A percentile compares a stretch with the other conserved stretches of the same genome.
These are phyloP conservation scores for Vombatus ursinus DNA, from an alignment of 2,113 vertebrate species.

Conservation along the genomic window DNA sequence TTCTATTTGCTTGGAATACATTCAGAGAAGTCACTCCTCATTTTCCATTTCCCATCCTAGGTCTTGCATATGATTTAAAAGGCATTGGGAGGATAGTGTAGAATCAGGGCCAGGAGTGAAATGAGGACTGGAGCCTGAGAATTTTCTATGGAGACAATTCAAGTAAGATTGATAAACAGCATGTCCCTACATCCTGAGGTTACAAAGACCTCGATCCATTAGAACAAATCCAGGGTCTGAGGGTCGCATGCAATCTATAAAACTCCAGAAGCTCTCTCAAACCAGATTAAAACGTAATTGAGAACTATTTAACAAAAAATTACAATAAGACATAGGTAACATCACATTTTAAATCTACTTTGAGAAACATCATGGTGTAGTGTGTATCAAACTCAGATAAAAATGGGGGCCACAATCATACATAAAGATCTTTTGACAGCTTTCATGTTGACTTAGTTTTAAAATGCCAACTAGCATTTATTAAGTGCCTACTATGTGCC, in stretches of 20 bases:
- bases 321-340: neutral
- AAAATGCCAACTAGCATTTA: neutral
- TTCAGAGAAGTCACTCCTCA: conserved; percentile 4
- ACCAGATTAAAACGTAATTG: neutral
- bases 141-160: neutral
- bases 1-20: conserved; percentile 42
- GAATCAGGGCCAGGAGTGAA: conserved; percentile 36
- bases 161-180: conserved; percentile 24
- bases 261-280: neutral
- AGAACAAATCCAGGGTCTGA: neutral
- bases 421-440: neutral
- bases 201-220: conserved; percentile 12
- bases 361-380: neutral
- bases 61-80: conserved; percentile 41
- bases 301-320: neutral
- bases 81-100: conserved; percentile 44
- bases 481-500: neutral
- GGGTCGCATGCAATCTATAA: neutral
- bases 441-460: neutral
- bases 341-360: neutral
- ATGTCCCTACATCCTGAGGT: neutral
- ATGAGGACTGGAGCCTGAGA: conserved; percentile 9
- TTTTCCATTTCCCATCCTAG: neutral
- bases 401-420: neutral
- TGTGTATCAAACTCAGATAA: neutral